Conservation (phyloP, 1,140 invertebrate genomes). For the Papilio dardanus region DNA sequence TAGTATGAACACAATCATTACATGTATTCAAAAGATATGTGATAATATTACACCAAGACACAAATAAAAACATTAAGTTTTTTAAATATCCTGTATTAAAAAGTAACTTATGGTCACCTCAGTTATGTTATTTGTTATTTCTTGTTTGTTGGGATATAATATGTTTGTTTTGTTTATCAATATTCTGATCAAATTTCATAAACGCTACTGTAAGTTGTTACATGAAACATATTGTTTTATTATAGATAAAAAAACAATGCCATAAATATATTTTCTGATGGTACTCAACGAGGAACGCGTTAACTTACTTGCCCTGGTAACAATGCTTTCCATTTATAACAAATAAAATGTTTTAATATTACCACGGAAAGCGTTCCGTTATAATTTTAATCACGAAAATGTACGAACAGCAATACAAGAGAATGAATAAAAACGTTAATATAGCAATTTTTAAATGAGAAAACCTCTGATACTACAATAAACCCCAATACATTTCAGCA, state of each 20-base stretch:
- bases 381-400: constrained; percentile 22
- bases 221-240: neutral
- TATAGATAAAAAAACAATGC: neutral
- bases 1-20: neutral
- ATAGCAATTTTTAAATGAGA: constrained; percentile 21
- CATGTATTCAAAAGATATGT: neutral
- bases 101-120: too few species aligned
- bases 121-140: too few species aligned
- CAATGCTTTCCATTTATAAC: constrained; percentile 4
- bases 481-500: constrained; percentile 1
- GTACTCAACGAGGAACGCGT: neutral
- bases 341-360: constrained; percentile 4
- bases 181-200: neutral
- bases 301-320: neutral
- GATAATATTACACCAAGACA: too few species aligned
- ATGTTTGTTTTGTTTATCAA: neutral
- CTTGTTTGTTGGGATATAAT: neutral
- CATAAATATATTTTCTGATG: neutral
- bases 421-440: constrained; percentile 7
- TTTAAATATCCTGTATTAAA: too few species aligned
- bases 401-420: constrained; percentile 11
- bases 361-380: constrained; percentile 3
- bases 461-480: constrained; percentile 10
- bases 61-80: too few species aligned
- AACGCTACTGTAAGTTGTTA: too few species aligned